phyloP scores from a whole-genome alignment of 1,140 invertebrate genomes.

The Nylanderia fulva region DNA sequence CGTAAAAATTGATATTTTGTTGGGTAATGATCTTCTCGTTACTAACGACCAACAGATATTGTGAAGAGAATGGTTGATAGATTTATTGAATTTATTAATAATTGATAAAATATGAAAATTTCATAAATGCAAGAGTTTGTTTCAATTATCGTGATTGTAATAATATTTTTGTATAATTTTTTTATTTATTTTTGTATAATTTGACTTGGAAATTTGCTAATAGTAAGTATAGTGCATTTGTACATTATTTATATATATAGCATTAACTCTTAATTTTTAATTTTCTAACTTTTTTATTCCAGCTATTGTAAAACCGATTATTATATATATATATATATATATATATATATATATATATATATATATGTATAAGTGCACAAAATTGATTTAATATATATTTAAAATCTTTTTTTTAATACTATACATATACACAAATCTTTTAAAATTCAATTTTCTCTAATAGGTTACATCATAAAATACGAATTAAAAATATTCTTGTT shows the following conservation, averaged over 20 bases:
- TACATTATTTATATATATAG: not conserved
- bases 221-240: not conserved
- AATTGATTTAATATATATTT: too few relatives aligned
- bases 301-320: not conserved
- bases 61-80: constrained; percentile 14
- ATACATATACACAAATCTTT: not conserved
- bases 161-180: not conserved
- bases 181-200: too few relatives aligned
- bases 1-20: constrained; percentile 50
- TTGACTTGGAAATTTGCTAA: not conserved
- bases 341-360: not conserved
- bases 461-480: not conserved
- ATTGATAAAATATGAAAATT: constrained; percentile 20
- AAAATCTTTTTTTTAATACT: too few relatives aligned
- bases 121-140: constrained; percentile 11
- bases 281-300: not conserved
- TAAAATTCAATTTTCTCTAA: constrained; percentile 27
- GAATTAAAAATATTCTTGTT: not conserved
- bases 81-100: constrained; percentile 2
- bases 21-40: constrained; percentile 38
- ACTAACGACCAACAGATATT: not conserved
- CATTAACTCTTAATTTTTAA: not conserved
- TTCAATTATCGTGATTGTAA: not conserved
- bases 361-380: too few relatives aligned
- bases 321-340: not conserved